Conservation (phyloP, 2,888 invertebrate species). For the Anthrax anthrax region DNA sequence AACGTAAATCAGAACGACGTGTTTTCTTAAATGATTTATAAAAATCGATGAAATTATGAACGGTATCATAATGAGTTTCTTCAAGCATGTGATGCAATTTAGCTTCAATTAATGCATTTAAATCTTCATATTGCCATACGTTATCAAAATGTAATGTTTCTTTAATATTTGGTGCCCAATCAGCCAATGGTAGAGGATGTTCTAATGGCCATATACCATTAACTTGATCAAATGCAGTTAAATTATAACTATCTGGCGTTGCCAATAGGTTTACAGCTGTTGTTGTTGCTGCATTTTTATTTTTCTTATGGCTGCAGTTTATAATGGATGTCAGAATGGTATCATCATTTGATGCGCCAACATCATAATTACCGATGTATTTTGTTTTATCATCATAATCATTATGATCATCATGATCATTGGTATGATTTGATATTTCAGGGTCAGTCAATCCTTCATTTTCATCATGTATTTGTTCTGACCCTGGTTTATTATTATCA, state of each 20-base stretch:
- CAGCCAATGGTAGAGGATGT: slow-evolving; percentile 60
- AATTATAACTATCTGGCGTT: slow-evolving; percentile 30
- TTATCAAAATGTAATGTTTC: slow-evolving; percentile 34
- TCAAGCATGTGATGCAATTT: slow-evolving; percentile 65
- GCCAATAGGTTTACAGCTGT: slow-evolving; percentile 25
- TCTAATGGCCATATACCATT: slow-evolving; percentile 49
- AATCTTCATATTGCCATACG: slow-evolving; percentile 55
- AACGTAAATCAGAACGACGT: slow-evolving; percentile 47
- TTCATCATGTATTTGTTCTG: slow-evolving; percentile 7
- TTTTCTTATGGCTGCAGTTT: neutral
- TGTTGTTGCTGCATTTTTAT: slow-evolving; percentile 23
- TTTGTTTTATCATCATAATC: slow-evolving; percentile 1
- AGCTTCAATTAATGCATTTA: slow-evolving; percentile 65
- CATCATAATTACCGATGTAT: neutral
- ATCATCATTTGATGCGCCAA: slow-evolving; percentile 12
- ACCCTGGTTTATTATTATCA: slow-evolving; percentile 11
- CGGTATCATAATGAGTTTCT: slow-evolving; percentile 78
- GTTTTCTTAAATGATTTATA: slow-evolving; percentile 49
- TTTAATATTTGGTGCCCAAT: slow-evolving; percentile 45
- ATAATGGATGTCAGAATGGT: neutral
- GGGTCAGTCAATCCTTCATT: slow-evolving; percentile 17
- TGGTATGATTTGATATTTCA: slow-evolving; percentile 19
- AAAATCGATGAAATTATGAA: slow-evolving; percentile 64
- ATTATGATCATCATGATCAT: slow-evolving; percentile 1
- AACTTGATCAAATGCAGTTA: slow-evolving; percentile 34